Evolutionary conservation across 2,888 invertebrate species (phyloP), one percentile per base, ranked within the genome.

Genomic region (Poecilobothrus nobilitatus): DNA sequence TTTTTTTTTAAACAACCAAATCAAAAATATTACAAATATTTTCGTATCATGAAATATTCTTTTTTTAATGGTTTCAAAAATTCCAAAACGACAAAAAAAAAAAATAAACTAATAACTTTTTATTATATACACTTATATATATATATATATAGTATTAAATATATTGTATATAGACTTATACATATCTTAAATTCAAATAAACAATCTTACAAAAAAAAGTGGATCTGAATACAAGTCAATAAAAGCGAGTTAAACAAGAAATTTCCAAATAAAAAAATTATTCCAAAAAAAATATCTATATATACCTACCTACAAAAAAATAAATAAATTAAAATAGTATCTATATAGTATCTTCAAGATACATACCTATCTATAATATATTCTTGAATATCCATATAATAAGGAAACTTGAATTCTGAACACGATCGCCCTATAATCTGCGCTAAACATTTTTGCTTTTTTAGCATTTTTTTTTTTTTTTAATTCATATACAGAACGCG

Each of bases 361-460:
- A n/a, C 18, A 12, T 27, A 27, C 5, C n/a, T n/a, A n/a, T n/a
- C n/a, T 27, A 27, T 27, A 27, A 27, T 27, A 27, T 27, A 27
- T n/a, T 53, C 15, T n/a, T 53, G 53, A 12, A 12, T 53, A 15
- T 53, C 15, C 18, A 6, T 53, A 6, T 12, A 53, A 53, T 53
- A 2, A 53, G 18, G 18, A 53, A 53, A 53, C 53, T 53, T 53
- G 53, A 53, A 53, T 53, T 53, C 53, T 53, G 53, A 53, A 18
- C 53, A 53, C 53, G 53, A 53, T 53, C 53, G 53, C 53, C 53
- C 53, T 53, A 53, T 53, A 53, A 53, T 53, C 53, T 53, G 53
- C 53, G 18, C 18, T 53, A 53, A 53, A n/a, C 15, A 53, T 53
- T 53, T 53, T 53, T 44, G 12, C 12, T 44, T 44, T 44, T 44